A percentile compares a stretch with the other conserved stretches of the same genome.
These are phyloP conservation scores for Zonotrichia leucophrys DNA, from an alignment of 2,113 vertebrate species.

Conservation along the genomic window DNA sequence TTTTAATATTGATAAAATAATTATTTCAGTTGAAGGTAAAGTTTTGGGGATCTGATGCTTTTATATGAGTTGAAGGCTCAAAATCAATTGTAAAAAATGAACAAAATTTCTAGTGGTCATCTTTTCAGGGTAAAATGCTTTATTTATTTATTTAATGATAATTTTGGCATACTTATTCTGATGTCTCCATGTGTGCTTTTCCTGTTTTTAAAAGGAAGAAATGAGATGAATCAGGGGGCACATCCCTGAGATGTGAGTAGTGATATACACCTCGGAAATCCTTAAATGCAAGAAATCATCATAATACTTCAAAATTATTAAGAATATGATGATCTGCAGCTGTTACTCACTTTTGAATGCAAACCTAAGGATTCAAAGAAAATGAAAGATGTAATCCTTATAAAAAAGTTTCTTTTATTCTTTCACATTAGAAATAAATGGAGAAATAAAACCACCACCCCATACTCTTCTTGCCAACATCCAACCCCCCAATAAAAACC, in stretches of 20 bases:
- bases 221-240: not conserved
- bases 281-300: not conserved
- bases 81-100: not conserved
- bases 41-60: not conserved
- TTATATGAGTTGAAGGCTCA: not conserved
- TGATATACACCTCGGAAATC: not conserved
- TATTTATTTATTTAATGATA: not conserved
- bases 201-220: not conserved
- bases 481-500: fast-evolving
- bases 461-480: not conserved
- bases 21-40: not conserved
- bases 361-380: not conserved
- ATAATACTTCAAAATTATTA: not conserved
- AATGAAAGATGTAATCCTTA: not conserved
- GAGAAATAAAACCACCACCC: not conserved
- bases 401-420: not conserved
- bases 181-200: not conserved
- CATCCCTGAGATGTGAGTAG: not conserved
- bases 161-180: not conserved
- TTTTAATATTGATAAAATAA: not conserved
- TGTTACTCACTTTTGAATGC: not conserved
- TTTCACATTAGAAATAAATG: not conserved
- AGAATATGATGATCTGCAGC: not conserved
- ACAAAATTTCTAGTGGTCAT: not conserved
- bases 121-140: not conserved